These are phyloP conservation scores for Carabus problematicus DNA, from an alignment of 2,888 invertebrate genomes.

Conservation along the genomic window DNA sequence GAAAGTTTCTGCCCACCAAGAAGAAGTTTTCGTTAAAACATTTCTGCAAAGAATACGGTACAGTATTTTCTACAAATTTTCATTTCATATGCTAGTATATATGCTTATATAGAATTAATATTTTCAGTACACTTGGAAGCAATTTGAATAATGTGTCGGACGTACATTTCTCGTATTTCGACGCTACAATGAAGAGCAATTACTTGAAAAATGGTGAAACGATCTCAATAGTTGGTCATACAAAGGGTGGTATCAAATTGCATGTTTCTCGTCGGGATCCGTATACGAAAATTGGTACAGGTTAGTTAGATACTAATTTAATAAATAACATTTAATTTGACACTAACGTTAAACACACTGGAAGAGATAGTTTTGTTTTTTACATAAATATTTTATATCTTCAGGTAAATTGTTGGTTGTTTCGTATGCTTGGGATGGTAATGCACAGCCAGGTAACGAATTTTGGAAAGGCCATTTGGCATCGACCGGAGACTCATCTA, in stretches of 20 bases:
- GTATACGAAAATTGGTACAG: conserved; percentile 31
- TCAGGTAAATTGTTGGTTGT: conserved; percentile 63
- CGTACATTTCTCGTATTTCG: conserved; percentile 50
- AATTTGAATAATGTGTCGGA: conserved; percentile 47
- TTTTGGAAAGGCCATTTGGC: conserved; percentile 68
- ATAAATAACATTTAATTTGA: not conserved
- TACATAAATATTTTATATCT: conserved; percentile 19
- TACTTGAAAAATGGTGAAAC: conserved; percentile 44
- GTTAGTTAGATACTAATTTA: conserved; percentile 12
- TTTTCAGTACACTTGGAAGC: conserved; percentile 44
- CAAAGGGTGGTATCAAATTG: conserved; percentile 44
- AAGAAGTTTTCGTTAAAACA: conserved; percentile 68
- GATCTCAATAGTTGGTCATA: conserved; percentile 44
- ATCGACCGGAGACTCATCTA: conserved; percentile 68
- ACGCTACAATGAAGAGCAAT: conserved; percentile 39
- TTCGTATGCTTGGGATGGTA: conserved; percentile 77
- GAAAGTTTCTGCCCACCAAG: conserved; percentile 68
- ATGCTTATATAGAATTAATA: too few species aligned
- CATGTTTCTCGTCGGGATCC: conserved; percentile 56
- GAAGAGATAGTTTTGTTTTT: not conserved
- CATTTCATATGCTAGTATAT: too few species aligned
- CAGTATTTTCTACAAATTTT: not conserved
- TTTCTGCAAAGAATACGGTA: conserved; percentile 68
- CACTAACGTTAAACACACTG: not conserved
- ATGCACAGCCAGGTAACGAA: conserved; percentile 76